Evolutionary conservation across 2,113 vertebrate species (phyloP), one percentile per base, ranked within the genome.

Genomic region (Silurus asotus): DNA sequence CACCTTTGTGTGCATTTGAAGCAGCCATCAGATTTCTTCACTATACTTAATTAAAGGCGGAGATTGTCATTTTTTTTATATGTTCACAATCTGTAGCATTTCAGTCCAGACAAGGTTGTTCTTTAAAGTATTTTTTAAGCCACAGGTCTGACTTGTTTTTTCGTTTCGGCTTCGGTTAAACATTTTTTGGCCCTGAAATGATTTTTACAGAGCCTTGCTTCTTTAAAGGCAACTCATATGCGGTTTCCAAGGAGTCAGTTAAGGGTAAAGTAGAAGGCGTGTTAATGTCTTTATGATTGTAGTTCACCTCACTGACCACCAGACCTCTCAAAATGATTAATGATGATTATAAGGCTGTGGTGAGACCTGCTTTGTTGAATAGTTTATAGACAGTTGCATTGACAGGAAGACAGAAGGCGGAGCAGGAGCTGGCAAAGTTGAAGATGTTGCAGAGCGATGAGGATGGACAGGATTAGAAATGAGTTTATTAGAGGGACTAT

Each of bases 121-220:
- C n/a, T 25, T 53, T 5, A 53, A 53, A 76, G 11, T 25, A 13
- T 55, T 76, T 37, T 76, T 3, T 13, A 76, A 53, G 11, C 49
- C n/a, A 10, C 0, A 0, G 10, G n/a, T 13, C 48, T 25, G 51
- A 7, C 74, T 77, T 15, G 6, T 53, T 77, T 77, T 9, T n/a
- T 77, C 23, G 55, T 77, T 77, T 55, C 23, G 7, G 49, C 15
- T 53, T 25, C 49, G 13, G 45, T 13, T 74, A 2, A 74, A 51
- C 23, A n/a, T 2, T 55, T 76, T 77, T 51, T 77, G 51, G 51
- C 51, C 74, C n/a, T 77, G 74, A 77, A 77, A 77, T 77, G 37
- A 37, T 37, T 37, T 37, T 37, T 37, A 37, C 37, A 37, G 37
- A 6, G 67, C 69, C 15, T 7, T 20, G 69, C 19, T 2, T 1